Percentiles rank a stretch among this genome's conserved stretches.
Conservation (phyloP, 1,140 invertebrate genomes). For the Condylostylus longicornis region DNA sequence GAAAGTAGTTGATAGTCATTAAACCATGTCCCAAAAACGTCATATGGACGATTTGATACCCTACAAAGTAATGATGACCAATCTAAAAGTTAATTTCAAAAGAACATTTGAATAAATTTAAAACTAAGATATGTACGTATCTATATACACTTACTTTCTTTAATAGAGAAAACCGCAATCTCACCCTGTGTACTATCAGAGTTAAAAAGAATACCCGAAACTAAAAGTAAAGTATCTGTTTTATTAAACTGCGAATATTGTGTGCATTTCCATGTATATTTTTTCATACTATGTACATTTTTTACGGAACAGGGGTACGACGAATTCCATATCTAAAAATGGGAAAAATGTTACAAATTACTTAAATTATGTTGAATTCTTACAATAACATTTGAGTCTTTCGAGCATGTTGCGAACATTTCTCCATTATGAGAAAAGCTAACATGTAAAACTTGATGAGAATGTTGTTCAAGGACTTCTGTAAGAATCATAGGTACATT, state of each 20-base stretch:
- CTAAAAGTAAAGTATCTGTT: conserved; percentile 63
- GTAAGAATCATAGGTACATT: conserved; percentile 62
- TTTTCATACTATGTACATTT: conserved; percentile 67
- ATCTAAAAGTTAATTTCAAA: too few species aligned
- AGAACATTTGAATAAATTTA: too few species aligned
- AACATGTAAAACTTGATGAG: conserved; percentile 71
- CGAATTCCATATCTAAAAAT: conserved; percentile 61
- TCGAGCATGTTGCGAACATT: conserved; percentile 78
- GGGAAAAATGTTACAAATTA: neutral
- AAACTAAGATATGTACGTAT: too few species aligned
- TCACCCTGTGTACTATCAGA: conserved; percentile 68
- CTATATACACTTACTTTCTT: too few species aligned
- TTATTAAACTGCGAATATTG: conserved; percentile 82
- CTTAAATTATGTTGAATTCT: too few species aligned
- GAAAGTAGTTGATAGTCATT: conserved; percentile 68
- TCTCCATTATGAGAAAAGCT: conserved; percentile 78
- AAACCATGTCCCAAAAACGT: conserved; percentile 82
- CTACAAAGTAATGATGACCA: conserved; percentile 64
- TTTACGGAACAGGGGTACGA: conserved; percentile 54
- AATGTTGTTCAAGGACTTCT: conserved; percentile 51
- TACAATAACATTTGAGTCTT: conserved; percentile 63
- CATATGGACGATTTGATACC: conserved; percentile 73
- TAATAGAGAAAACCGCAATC: conserved; percentile 75
- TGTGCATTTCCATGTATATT: conserved; percentile 76
- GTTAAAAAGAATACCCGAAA: conserved; percentile 77